Conservation (phyloP, 2,888 invertebrate species). For the Exocentrus adspersus region DNA sequence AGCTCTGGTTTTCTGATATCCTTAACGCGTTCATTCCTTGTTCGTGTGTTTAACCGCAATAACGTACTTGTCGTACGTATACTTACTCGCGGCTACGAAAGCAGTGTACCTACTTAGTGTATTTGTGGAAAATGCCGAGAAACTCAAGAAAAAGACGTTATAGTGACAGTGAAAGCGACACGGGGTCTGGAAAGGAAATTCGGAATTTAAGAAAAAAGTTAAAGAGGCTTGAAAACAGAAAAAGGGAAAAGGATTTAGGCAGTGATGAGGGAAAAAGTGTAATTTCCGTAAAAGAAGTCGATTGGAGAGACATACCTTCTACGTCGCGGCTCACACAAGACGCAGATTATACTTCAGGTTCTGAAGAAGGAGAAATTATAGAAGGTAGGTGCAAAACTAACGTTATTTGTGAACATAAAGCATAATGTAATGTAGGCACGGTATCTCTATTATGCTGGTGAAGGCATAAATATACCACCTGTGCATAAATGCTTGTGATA, state of each 20-base stretch:
- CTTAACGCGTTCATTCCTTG: constrained; percentile 6
- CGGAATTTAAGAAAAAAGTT: neutral
- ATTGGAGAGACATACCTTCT: neutral
- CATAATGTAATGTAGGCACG: neutral
- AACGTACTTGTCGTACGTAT: neutral
- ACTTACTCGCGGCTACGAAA: no score
- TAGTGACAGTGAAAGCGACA: neutral
- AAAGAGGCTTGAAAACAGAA: neutral
- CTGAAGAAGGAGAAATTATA: neutral
- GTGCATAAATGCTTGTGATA: neutral
- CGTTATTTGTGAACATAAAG: neutral
- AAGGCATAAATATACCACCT: neutral
- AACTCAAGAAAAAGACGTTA: constrained; percentile 1
- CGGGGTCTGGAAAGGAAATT: neutral
- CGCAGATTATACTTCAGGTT: neutral
- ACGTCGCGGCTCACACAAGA: neutral
- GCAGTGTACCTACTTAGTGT: neutral
- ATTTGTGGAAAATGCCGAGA: neutral
- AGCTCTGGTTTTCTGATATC: no score
- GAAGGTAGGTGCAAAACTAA: neutral
- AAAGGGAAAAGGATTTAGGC: neutral
- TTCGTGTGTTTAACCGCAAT: neutral
- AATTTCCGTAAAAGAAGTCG: neutral
- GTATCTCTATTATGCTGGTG: neutral
- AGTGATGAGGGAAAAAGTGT: neutral